These are phyloP conservation scores for Circaetus gallicus DNA, from an alignment of 2,113 vertebrate species.

Conservation along the genomic window DNA sequence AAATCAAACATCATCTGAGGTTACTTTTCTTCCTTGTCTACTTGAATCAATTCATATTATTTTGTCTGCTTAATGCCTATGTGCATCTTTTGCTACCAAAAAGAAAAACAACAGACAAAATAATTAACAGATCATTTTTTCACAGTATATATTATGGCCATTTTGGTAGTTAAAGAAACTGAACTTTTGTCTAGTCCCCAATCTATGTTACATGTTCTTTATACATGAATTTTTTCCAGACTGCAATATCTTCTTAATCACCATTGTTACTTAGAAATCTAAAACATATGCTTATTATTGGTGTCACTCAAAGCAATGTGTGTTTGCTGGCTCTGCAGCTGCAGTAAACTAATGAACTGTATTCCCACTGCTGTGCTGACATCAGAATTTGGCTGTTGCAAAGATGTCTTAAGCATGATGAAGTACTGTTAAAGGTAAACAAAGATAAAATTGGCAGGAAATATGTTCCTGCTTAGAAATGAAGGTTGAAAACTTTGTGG, in stretches of 20 bases:
- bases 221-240: neutral
- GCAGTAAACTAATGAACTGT: constrained; percentile 13
- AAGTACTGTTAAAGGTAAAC: neutral
- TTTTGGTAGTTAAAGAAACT: neutral
- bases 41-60: neutral
- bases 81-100: neutral
- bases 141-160: neutral
- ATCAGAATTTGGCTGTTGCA: constrained; percentile 15
- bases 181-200: neutral
- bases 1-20: neutral
- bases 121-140: neutral
- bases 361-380: constrained; percentile 16
- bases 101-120: neutral
- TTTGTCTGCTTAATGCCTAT: neutral
- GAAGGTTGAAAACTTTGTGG: neutral
- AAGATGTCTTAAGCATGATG: neutral
- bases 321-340: constrained; percentile 17
- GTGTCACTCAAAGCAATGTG: neutral
- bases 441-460: neutral
- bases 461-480: neutral
- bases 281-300: neutral
- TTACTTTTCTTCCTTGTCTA: neutral
- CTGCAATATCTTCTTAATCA: neutral
- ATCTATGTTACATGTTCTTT: neutral
- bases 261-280: constrained; percentile 18